Base-by-base conservation (phyloP, 2,113 vertebrate genomes). In the Thoracochromis brauschi region DNA sequence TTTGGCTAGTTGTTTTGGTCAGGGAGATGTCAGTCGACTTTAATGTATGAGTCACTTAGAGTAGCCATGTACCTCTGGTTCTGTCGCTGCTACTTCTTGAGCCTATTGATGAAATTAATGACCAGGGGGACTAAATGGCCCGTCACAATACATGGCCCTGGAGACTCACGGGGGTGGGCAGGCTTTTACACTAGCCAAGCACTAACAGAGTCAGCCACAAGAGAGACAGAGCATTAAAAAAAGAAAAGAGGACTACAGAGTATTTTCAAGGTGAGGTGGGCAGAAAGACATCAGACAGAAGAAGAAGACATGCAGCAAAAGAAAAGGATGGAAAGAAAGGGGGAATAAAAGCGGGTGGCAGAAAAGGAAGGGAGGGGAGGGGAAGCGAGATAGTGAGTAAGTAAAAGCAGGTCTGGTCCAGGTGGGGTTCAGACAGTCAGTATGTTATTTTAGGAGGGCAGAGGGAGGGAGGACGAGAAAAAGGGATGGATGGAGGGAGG, bases 371-470 rank as follows among this genome's bases (percentile, higher is more conserved):
- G 49, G 81, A 83, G 73, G 82, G 14, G 82, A 83, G 82, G 11
- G 82, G 79, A 79, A 68, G 84, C 87, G 82, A 92, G 87, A 83
- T 82, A 88, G 87, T 63, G 71, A 83, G 90, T 88, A 92, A 93
- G 93, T 95, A 95, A 95, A 96, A 96, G 94, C 96, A 96, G 96
- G 95, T 96, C 95, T 96, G 93, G 95, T 97, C 96, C 96, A 96
- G 96, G 96, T 97, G 95, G 96, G 96, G 94, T 94, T 94, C 93
- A 95, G 93, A 94, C 95, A 96, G 93, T 96, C 94, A 93, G 92
- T 92, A 89, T 96, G 95, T 96, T 97, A 97, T 97, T 97, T 97
- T 97, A 95, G 95, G 96, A 95, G 95, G 95, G 94, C 91, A 86
- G 91, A 91, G 88, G 85, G 90, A 92, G 93, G 91, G 91, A 93